Conservation (phyloP, 1,140 invertebrate species). For the Asbolus verrucosus region DNA sequence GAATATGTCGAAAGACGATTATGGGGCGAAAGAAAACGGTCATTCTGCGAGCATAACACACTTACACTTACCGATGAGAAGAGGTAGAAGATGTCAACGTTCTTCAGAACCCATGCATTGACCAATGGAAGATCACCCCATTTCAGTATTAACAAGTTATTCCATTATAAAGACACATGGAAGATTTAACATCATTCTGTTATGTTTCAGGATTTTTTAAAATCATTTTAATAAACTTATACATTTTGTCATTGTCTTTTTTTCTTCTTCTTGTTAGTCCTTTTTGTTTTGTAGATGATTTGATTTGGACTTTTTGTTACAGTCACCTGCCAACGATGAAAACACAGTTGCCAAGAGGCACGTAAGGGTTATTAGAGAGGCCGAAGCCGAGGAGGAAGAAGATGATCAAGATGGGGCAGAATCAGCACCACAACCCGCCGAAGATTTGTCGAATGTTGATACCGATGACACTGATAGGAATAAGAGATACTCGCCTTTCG, state of each 20-base stretch:
- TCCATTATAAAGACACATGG: conserved; percentile 2
- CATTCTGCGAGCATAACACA: conserved; percentile 24
- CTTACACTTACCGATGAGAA: conserved; percentile 42
- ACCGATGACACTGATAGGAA: conserved; percentile 81
- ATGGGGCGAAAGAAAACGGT: too few species aligned
- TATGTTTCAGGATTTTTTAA: conserved; percentile 29
- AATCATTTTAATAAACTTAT: conserved; percentile 29
- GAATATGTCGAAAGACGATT: too few species aligned
- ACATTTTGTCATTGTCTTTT: background rate
- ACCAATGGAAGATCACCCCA: conserved; percentile 10
- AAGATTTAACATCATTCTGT: background rate
- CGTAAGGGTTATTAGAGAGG: conserved; percentile 60
- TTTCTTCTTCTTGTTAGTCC: conserved; percentile 5
- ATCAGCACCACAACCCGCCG: conserved; percentile 67
- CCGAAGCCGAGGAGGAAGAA: conserved; percentile 61
- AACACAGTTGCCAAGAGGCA: conserved; percentile 69
- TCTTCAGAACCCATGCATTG: conserved; percentile 4
- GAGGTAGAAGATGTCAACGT: background rate
- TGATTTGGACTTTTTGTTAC: conserved; percentile 58
- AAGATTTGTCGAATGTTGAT: conserved; percentile 69
- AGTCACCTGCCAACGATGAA: conserved; percentile 66
- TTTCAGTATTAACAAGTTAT: conserved; percentile 29
- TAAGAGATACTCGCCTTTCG: conserved; percentile 82
- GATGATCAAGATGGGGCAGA: conserved; percentile 69
- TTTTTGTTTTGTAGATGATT: background rate